Conservation (phyloP, 2,797 vertebrate genomes). For the Etheostoma perlongum region DNA sequence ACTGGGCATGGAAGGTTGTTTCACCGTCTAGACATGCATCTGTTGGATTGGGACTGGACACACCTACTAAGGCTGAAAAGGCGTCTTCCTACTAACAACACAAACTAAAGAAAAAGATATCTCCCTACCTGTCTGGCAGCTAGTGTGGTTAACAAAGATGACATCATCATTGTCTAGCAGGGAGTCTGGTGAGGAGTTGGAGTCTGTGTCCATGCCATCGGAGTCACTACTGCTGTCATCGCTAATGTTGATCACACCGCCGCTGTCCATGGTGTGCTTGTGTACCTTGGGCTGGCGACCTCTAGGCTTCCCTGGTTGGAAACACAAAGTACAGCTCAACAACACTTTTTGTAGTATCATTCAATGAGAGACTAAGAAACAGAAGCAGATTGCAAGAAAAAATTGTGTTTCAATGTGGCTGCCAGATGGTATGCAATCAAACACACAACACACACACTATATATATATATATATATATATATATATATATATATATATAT, state of each 20-base stretch:
- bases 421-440: neutral
- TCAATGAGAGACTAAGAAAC: neutral
- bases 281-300: conserved; percentile 87
- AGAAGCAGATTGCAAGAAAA: neutral
- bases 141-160: conserved; percentile 90
- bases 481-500: no score
- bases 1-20: neutral
- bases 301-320: conserved; percentile 86
- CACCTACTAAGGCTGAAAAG: neutral
- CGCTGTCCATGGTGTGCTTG: conserved; percentile 82
- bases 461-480: no score
- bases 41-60: neutral
- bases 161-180: conserved; percentile 93
- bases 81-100: neutral
- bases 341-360: neutral
- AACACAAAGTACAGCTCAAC: neutral
- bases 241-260: conserved; percentile 91
- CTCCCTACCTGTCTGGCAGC: conserved; percentile 81
- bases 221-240: conserved; percentile 97
- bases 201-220: conserved; percentile 94
- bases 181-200: conserved; percentile 97
- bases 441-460: neutral
- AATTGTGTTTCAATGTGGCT: neutral
- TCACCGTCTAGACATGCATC: conserved; percentile 20
- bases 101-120: neutral